Conservation (phyloP, 2,797 vertebrate species). For the Morelia viridis region DNA sequence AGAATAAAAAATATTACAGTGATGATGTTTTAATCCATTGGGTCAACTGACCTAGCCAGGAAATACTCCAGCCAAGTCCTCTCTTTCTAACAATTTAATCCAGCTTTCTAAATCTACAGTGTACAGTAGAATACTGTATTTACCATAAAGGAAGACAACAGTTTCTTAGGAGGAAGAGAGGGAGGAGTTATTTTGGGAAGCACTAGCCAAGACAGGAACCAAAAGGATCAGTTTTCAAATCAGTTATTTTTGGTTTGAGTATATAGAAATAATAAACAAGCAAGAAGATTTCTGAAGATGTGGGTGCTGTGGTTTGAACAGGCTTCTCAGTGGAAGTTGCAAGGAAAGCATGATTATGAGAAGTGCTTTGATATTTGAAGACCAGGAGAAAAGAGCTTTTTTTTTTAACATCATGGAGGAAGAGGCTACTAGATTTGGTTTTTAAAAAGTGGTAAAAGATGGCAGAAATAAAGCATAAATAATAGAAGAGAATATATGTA, state of each 20-base stretch:
- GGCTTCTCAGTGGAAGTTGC: background rate
- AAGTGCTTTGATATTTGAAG: background rate
- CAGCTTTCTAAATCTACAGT: background rate
- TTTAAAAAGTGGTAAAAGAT: background rate
- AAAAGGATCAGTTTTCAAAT: background rate
- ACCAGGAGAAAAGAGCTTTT: background rate
- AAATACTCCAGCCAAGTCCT: slow-evolving; percentile 1
- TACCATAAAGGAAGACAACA: background rate
- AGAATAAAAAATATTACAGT: background rate
- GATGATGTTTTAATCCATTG: background rate
- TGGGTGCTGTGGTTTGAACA: background rate
- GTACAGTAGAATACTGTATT: background rate
- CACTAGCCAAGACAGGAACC: background rate
- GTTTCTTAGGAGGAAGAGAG: background rate
- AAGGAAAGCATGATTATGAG: background rate
- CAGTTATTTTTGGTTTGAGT: background rate
- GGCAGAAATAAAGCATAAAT: background rate
- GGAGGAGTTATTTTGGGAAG: background rate
- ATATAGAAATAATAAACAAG: background rate
- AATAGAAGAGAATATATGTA: no score
- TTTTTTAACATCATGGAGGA: background rate
- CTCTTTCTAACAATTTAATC: background rate
- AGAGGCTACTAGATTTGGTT: background rate
- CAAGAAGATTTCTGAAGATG: background rate
- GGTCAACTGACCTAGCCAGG: background rate